A percentile compares a stretch with the other conserved stretches of the same genome.
Evolutionary conservation across 2,113 vertebrate species (phyloP).

Genomic region (Podarcis muralis): DNA sequence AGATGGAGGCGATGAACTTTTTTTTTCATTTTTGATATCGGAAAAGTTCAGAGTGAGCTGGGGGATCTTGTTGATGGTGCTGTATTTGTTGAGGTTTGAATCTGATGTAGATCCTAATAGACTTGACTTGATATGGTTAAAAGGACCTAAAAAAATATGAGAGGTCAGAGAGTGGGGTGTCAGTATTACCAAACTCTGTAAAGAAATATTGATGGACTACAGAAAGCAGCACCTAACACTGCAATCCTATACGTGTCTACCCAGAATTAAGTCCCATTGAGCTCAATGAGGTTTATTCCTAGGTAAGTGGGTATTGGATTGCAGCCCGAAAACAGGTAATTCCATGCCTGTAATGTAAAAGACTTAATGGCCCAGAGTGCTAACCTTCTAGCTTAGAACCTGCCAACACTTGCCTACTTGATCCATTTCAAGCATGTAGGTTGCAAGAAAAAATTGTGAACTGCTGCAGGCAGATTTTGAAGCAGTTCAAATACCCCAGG

Average conservation of each 20-base stretch:
- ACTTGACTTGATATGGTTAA: slow-evolving; percentile 97
- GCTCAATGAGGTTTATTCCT: neutral
- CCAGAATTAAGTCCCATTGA: neutral
- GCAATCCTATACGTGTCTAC: neutral
- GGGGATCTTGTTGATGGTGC: slow-evolving; percentile 98
- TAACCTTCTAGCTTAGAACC: neutral
- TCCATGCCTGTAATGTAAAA: neutral
- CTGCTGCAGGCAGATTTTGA: neutral
- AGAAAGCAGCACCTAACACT: neutral
- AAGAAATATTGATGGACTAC: slow-evolving; percentile 20
- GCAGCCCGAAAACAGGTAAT: neutral
- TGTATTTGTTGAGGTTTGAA: slow-evolving; percentile 99
- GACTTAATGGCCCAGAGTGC: neutral
- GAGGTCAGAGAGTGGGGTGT: slow-evolving; percentile 25
- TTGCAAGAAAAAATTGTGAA: neutral
- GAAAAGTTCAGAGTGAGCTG: slow-evolving; percentile 97
- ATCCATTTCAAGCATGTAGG: neutral
- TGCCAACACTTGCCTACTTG: neutral
- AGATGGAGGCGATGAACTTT: slow-evolving; percentile 91
- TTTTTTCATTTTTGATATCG: slow-evolving; percentile 93
- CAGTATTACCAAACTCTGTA: slow-evolving; percentile 44
- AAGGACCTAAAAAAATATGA: slow-evolving; percentile 83
- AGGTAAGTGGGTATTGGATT: neutral
- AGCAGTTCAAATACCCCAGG: neutral
- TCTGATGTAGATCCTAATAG: slow-evolving; percentile 96